Evolutionary conservation across 2,888 invertebrate genomes (phyloP), one percentile per base, ranked within the genome.

Genomic region (Macrosoma leucophasiata): DNA sequence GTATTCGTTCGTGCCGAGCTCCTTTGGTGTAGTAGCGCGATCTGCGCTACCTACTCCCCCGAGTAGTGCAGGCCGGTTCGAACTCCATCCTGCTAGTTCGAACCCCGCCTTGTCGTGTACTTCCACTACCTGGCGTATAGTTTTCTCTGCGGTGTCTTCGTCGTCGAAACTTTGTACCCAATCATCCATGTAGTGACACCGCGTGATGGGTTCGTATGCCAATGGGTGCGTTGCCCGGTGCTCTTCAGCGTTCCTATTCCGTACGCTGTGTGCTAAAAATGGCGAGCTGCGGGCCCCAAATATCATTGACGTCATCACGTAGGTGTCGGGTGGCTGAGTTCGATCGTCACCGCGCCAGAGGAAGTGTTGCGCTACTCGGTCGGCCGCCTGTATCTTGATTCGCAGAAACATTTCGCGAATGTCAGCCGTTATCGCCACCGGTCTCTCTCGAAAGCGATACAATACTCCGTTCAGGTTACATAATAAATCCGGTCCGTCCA

Each of bases 161-260:
- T 43, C 35, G 3, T 48, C 43, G 2, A 46, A 41, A 20, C 55
- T 52, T 3, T 52, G 51, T 3, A 62, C 29, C 20, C 49, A 58
- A n/a, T 56, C 52, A 11, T 55, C 54, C 39, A 56, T 37, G 26
- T 33, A 37, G 12, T 23, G 25, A 14, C 29, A 25, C 14, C 12
- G 11, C 3, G 24, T 31, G 4, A 31, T 31, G 11, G 31, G 24
- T 6, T 31, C 24, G 4, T 18, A 11, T 4, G 32, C 32, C 3
- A 12, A 19, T 9, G 19, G 32, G 5, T 32, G 32, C 6, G 25
- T 18, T 3, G 13, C n/a, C 4, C 19, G 13, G 25, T 32, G 25
- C 8, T 5, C 25, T 8, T 10, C 12, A 2, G 25, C 32, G 7
- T 32, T 32, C 6, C 11, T 19, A 8, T 32, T 14, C 7, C 33